Conservation (phyloP, 2,797 vertebrate genomes). For the Phoebastria nigripes region DNA sequence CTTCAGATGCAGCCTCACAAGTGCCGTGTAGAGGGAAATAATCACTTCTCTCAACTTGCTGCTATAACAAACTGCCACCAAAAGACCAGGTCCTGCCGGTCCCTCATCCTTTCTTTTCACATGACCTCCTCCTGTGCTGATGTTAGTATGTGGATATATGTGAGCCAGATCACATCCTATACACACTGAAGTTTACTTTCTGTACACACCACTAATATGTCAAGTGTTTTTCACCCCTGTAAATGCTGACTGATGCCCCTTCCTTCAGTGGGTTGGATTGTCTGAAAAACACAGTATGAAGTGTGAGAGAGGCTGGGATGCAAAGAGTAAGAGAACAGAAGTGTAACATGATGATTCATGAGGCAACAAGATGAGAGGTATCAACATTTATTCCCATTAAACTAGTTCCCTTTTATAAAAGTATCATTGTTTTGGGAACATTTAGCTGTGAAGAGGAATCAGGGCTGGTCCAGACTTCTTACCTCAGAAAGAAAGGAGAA, state of each 20-base stretch:
- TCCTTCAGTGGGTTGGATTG: neutral
- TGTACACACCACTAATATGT: neutral
- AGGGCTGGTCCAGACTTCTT: neutral
- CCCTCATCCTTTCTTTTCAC: neutral
- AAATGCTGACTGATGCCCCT: neutral
- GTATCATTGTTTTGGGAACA: neutral
- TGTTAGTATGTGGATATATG: neutral
- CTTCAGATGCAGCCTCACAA: neutral
- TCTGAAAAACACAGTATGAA: neutral
- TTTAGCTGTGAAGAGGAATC: neutral
- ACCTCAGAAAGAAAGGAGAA: conserved; percentile 1
- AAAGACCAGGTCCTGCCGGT: neutral
- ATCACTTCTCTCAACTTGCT: neutral
- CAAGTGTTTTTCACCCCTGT: neutral
- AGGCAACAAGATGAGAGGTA: neutral
- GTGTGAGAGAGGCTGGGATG: neutral
- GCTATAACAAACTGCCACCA: neutral
- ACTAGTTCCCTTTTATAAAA: neutral
- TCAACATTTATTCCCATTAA: neutral
- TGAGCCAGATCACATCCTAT: neutral
- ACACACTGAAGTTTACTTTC: neutral
- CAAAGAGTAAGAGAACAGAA: neutral
- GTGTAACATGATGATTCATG: neutral
- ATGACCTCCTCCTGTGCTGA: neutral
- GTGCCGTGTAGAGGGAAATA: neutral